phyloP scores from a whole-genome alignment of 2,113 vertebrate species.

The Reinhardtius hippoglossoides region DNA sequence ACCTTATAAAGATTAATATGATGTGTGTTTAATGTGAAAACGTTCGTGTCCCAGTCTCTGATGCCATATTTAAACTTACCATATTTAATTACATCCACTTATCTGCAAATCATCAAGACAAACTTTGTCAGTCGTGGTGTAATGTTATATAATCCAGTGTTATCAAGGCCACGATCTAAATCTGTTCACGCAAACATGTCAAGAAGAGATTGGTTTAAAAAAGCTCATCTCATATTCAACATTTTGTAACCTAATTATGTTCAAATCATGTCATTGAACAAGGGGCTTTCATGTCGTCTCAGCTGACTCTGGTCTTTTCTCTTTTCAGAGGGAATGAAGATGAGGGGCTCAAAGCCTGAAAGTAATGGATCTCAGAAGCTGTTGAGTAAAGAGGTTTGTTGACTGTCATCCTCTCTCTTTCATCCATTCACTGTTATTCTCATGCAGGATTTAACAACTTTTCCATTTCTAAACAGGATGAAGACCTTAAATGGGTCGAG shows the following conservation, averaged over 20 bases:
- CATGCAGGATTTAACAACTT: background rate
- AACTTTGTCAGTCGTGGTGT: background rate
- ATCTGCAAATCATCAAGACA: too few species aligned
- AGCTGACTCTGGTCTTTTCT: background rate
- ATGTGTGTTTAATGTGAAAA: background rate
- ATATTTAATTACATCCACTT: too few species aligned
- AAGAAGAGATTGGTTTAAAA: background rate
- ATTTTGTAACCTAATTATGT: background rate
- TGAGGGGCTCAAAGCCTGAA: slow-evolving; percentile 93
- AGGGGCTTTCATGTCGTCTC: background rate
- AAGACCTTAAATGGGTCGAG: slow-evolving; percentile 83
- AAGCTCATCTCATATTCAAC: background rate
- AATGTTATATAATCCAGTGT: background rate
- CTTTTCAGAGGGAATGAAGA: slow-evolving; percentile 93
- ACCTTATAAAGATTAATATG: too few species aligned
- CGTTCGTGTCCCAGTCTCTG: background rate
- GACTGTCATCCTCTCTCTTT: background rate
- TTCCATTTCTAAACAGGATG: slow-evolving; percentile 67
- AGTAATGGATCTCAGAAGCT: slow-evolving; percentile 89
- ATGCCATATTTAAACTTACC: too few species aligned
- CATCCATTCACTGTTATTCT: background rate
- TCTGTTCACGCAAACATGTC: background rate
- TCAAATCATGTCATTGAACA: background rate
- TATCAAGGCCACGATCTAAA: background rate
- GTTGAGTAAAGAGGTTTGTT: slow-evolving; percentile 87